These are phyloP conservation scores for Chrysomela aeneicollis DNA, from an alignment of 2,888 invertebrate species.

Conservation along the genomic window DNA sequence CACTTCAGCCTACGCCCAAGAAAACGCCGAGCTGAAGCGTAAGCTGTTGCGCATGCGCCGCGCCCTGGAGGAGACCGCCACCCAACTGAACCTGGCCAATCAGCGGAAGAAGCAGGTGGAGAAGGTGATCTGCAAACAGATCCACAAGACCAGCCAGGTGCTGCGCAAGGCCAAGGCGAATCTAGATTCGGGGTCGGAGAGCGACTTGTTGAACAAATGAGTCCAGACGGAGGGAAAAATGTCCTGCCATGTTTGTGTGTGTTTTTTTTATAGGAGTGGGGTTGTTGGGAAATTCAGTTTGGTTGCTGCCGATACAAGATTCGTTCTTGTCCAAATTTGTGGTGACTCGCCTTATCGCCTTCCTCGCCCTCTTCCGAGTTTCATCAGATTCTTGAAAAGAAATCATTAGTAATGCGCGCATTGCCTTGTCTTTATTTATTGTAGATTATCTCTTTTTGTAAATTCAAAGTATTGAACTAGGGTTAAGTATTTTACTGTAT, in stretches of 20 bases:
- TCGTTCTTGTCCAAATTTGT: too few species aligned
- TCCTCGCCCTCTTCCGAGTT: neutral
- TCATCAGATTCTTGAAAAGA: neutral
- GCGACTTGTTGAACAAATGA: constrained; percentile 49
- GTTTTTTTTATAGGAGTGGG: neutral
- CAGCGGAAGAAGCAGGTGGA: constrained; percentile 83
- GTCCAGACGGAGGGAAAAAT: too few species aligned
- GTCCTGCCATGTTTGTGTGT: neutral
- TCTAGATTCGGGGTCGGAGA: constrained; percentile 66
- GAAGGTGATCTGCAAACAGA: constrained; percentile 82
- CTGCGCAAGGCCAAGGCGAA: constrained; percentile 78
- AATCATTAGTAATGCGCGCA: neutral
- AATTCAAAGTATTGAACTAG: constrained; percentile 34
- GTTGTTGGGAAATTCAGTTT: too few species aligned
- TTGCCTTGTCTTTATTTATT: constrained; percentile 2
- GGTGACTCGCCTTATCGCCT: too few species aligned
- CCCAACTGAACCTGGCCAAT: constrained; percentile 78
- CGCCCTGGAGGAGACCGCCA: constrained; percentile 79
- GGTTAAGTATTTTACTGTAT: constrained; percentile 30
- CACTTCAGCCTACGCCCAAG: constrained; percentile 59
- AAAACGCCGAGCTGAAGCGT: constrained; percentile 75
- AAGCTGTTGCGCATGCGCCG: constrained; percentile 75
- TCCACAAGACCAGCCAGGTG: constrained; percentile 81
- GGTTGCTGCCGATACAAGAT: too few species aligned
- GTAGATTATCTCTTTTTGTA: constrained; percentile 23